Conservation (phyloP, 2,113 vertebrate species). For the Astatotilapia flaviijosephi region DNA sequence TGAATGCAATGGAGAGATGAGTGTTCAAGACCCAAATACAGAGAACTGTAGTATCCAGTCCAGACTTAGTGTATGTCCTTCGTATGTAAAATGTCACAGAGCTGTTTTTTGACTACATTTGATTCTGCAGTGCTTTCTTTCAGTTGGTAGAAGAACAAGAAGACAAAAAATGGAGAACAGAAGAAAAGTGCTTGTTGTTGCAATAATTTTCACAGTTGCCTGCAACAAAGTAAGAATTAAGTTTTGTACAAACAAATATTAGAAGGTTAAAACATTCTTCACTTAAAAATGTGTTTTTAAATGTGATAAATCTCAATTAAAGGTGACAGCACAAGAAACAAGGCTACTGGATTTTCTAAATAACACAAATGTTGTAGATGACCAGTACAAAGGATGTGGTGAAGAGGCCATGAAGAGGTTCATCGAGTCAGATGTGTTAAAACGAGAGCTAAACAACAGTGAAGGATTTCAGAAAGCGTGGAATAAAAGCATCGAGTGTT, state of each 20-base stretch:
- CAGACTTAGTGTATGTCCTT: neutral
- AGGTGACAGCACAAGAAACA: neutral
- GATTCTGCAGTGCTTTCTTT: rapidly evolving
- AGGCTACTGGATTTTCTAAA: neutral
- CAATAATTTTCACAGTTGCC: neutral
- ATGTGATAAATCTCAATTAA: neutral
- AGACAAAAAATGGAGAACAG: neutral
- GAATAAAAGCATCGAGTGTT: rapidly evolving
- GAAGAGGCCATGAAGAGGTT: rapidly evolving
- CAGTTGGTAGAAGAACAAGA: rapidly evolving
- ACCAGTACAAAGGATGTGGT: rapidly evolving
- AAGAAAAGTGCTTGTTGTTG: neutral
- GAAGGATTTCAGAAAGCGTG: neutral
- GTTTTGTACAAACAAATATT: rapidly evolving
- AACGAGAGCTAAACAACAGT: slow-evolving; percentile 5
- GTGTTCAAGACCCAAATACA: neutral
- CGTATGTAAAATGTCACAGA: neutral
- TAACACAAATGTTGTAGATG: rapidly evolving
- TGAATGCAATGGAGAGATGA: neutral
- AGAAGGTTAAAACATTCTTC: neutral
- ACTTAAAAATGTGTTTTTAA: neutral
- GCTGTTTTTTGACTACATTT: neutral
- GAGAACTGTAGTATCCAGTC: neutral
- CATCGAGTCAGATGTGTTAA: rapidly evolving
- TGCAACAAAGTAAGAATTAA: neutral